phyloP scores from a whole-genome alignment of 2,888 invertebrate species.

The Phortica okadai region DNA sequence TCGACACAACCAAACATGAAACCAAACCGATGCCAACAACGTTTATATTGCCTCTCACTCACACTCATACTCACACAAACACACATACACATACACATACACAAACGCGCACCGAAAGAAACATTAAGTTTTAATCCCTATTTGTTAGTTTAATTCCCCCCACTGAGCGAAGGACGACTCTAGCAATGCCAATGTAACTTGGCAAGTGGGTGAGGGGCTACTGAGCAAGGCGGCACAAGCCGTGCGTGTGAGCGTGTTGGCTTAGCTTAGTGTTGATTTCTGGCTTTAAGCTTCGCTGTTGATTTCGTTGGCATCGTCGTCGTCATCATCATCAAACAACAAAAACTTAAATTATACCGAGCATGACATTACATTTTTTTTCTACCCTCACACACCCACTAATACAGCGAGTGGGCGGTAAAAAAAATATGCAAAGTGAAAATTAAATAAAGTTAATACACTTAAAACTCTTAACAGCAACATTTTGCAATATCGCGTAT shows the following conservation, averaged over 20 bases:
- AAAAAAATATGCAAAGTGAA: background rate
- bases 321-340: background rate
- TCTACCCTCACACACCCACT: background rate
- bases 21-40: background rate
- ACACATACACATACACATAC: slow-evolving; percentile 29
- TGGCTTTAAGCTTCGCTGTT: background rate
- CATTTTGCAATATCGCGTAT: background rate
- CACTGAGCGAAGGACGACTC: background rate
- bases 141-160: slow-evolving; percentile 63
- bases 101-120: slow-evolving; percentile 17
- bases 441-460: background rate
- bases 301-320: too few species aligned
- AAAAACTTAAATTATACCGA: background rate
- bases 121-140: slow-evolving; percentile 64
- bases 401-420: background rate
- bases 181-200: slow-evolving; percentile 23
- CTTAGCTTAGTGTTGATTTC: background rate
- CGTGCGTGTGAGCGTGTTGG: slow-evolving; percentile 3
- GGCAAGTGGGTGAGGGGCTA: slow-evolving; percentile 32
- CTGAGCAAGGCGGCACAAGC: background rate
- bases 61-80: too few species aligned
- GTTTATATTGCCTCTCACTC: too few species aligned
- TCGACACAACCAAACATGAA: slow-evolving; percentile 1
- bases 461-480: background rate
- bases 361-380: background rate